Conservation (phyloP, 2,888 invertebrate genomes). For the Lepidochrysops patricia region DNA sequence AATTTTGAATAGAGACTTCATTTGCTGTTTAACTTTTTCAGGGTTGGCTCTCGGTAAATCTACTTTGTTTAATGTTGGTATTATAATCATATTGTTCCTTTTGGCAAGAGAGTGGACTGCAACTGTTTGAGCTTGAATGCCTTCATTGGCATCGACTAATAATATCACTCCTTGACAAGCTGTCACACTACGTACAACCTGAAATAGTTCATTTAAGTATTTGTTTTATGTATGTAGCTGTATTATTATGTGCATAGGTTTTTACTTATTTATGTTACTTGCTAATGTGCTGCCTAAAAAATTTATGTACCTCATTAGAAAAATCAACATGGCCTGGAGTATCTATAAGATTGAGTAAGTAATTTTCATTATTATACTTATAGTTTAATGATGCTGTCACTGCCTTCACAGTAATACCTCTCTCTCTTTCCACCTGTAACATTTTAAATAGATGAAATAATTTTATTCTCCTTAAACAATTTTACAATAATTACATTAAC, state of each 20-base stretch:
- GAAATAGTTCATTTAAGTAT: too few relatives aligned
- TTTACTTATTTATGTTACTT: too few relatives aligned
- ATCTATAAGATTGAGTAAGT: constrained; percentile 95
- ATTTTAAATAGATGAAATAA: not conserved
- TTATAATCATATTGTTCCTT: constrained; percentile 84
- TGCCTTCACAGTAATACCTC: constrained; percentile 99
- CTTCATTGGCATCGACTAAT: constrained; percentile 96
- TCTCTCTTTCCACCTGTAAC: constrained; percentile 89
- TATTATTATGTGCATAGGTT: too few relatives aligned
- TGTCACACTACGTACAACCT: constrained; percentile 88
- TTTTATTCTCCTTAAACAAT: not conserved
- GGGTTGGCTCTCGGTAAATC: constrained; percentile 94
- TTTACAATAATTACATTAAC: not conserved
- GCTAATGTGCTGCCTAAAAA: too few relatives aligned
- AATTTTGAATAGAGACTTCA: constrained; percentile 88
- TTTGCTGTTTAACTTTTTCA: constrained; percentile 84
- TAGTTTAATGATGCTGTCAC: constrained; percentile 94
- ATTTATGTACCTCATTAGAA: constrained; percentile 85
- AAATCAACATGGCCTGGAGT: constrained; percentile 99
- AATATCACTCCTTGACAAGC: constrained; percentile 97
- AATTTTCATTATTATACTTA: constrained; percentile 78
- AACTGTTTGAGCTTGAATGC: constrained; percentile 97
- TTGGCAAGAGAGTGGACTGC: constrained; percentile 96
- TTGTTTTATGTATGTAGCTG: too few relatives aligned
- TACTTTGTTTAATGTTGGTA: constrained; percentile 97